A percentile compares a stretch with the other conserved stretches of the same genome.
Evolutionary conservation across 2,113 vertebrate species (phyloP).

Genomic region (Condylura cristata): DNA sequence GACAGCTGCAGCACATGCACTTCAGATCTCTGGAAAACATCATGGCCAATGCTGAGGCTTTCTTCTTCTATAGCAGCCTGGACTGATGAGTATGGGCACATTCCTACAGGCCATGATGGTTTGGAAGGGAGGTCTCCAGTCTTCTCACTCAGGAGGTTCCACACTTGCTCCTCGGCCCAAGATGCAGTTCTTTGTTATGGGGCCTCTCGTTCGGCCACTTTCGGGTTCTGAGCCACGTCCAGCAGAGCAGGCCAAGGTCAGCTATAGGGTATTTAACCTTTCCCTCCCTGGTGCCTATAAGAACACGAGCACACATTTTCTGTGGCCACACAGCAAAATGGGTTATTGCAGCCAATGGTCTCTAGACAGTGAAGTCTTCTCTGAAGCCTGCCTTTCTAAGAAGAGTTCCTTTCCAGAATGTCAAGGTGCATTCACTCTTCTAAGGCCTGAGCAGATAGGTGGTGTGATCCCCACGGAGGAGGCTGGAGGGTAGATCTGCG

Average conservation of each 20-base stretch:
- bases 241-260: neutral
- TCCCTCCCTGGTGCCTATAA: neutral
- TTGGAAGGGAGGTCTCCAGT: neutral
- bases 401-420: neutral
- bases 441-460: neutral
- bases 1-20: neutral
- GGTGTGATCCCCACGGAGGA: neutral
- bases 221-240: neutral
- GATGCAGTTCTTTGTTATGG: neutral
- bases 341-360: neutral
- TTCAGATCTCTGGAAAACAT: too few relatives aligned
- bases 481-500: neutral
- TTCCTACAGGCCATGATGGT: neutral
- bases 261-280: neutral
- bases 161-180: accelerated
- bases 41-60: neutral
- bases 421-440: neutral
- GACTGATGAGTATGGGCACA: accelerated
- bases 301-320: neutral
- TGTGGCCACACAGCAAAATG: neutral
- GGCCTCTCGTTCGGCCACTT: neutral
- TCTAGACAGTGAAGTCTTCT: neutral
- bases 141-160: neutral
- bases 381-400: neutral
- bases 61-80: neutral